Evolutionary conservation across 2,113 vertebrate species (phyloP), one percentile per base, ranked within the genome.

Genomic region (Bombycilla garrulus): DNA sequence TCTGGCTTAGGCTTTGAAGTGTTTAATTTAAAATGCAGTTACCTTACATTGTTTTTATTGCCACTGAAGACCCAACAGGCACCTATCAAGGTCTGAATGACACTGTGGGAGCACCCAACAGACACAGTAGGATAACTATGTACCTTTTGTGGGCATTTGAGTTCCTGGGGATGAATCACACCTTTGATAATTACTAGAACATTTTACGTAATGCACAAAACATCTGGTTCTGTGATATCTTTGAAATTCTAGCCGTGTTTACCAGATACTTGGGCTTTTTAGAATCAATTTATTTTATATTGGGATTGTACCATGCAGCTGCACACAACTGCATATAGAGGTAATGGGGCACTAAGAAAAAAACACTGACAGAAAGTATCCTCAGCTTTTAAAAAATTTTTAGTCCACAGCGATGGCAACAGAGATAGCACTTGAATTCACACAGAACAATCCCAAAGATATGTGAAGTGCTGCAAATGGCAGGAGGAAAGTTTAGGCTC

Each of bases 271-370:
- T 42, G 10, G 28, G 48, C 89, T 56, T 71, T 83, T 16, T 44
- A 79, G 6, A 26, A 40, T 54, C 26, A 26, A 20, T 60, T 80
- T 62, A 31, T 18, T 73, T 81, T 56, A 73, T 26, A 65, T 1
- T 45, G 12, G 44, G 25, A 67, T 54, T 28, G 15, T 60, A 72
- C 11, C 17, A 15, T 45, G 8, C 31, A 86, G 35, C 22, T 80
- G 26, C 2, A 6, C n/a, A 11, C 16, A 22, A 60, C 21, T 58
- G 66, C 6, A 9, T 7, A 57, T 1, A 24, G 1, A 73, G 3
- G 7, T 16, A 36, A 61, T 5, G 8, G 15, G n/a, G 33, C 15
- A 71, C 17, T 62, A 50, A 56, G 44, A 38, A 85, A 26, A 12
- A 66, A 74, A 33, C 5, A 35, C 25, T 21, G 8, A 26, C 28